phyloP scores from a whole-genome alignment of 2,113 vertebrate genomes.

The Colaptes auratus region DNA sequence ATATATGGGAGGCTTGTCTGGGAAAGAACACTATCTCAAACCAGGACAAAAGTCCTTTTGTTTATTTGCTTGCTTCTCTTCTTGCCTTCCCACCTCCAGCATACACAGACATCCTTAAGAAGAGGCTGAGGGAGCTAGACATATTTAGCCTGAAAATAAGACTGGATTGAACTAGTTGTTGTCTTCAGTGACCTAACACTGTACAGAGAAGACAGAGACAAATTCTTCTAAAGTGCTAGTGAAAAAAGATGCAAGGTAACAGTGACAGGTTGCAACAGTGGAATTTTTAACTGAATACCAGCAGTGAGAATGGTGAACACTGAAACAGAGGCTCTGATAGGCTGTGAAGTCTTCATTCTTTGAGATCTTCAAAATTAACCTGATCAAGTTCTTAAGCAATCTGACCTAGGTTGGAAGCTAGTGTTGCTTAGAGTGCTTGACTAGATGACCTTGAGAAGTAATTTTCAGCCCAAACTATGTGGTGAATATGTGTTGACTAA shows the following conservation, averaged over 20 bases:
- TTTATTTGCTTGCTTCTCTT: background rate
- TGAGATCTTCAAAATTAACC: background rate
- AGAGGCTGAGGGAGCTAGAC: background rate
- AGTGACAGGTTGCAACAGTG: background rate
- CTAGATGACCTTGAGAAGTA: background rate
- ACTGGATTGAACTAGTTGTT: background rate
- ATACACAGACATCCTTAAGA: accelerated
- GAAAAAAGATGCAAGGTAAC: background rate
- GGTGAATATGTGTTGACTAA: background rate
- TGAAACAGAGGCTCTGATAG: no score
- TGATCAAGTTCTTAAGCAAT: background rate
- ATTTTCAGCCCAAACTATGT: background rate
- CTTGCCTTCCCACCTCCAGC: accelerated
- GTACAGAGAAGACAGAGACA: background rate
- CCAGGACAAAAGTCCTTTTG: background rate
- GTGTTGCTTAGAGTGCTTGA: background rate
- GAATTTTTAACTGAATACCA: background rate
- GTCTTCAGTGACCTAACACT: background rate
- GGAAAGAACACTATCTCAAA: no score
- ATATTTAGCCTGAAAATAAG: background rate
- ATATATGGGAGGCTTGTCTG: no score
- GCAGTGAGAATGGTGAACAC: background rate
- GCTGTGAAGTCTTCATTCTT: no score
- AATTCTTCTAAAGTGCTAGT: background rate
- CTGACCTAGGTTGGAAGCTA: background rate